Percentiles rank a stretch among this genome's conserved stretches.
Conservation (phyloP, 2,888 invertebrate species). For the Hemistola chrysoprasaria region DNA sequence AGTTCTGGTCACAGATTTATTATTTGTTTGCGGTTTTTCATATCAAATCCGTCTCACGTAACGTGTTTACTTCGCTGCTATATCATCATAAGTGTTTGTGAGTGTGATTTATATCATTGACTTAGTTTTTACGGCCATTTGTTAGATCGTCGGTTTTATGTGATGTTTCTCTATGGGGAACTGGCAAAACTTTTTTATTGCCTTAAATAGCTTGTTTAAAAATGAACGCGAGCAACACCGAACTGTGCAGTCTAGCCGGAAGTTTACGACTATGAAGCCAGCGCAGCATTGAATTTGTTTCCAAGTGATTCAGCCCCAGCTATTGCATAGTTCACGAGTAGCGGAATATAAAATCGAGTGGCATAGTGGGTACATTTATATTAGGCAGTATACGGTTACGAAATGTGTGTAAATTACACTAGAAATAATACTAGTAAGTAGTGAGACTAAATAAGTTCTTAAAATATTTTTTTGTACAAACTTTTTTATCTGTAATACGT, state of each 20-base stretch:
- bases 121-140: slow-evolving; percentile 9
- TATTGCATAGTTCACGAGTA: slow-evolving; percentile 61
- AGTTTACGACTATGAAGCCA: slow-evolving; percentile 63
- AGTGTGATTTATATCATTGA: slow-evolving; percentile 18
- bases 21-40: slow-evolving; percentile 26
- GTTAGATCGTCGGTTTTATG: slow-evolving; percentile 18
- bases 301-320: slow-evolving; percentile 51
- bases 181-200: slow-evolving; percentile 29
- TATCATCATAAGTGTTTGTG: slow-evolving; percentile 18
- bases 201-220: slow-evolving; percentile 66
- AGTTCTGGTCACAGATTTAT: slow-evolving; percentile 24
- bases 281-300: slow-evolving; percentile 62
- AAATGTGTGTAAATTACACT: background rate
- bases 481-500: too few relatives aligned
- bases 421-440: too few relatives aligned
- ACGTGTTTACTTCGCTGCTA: slow-evolving; percentile 23
- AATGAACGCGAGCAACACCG: slow-evolving; percentile 58
- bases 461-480: too few relatives aligned
- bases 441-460: too few relatives aligned
- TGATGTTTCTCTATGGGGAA: slow-evolving; percentile 13
- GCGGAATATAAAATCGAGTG: slow-evolving; percentile 48
- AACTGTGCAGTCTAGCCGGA: slow-evolving; percentile 52
- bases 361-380: slow-evolving; percentile 4
- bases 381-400: slow-evolving; percentile 3
- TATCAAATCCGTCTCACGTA: slow-evolving; percentile 18